Conservation (phyloP, 2,888 invertebrate genomes). For the Polymixis flavicincta region DNA sequence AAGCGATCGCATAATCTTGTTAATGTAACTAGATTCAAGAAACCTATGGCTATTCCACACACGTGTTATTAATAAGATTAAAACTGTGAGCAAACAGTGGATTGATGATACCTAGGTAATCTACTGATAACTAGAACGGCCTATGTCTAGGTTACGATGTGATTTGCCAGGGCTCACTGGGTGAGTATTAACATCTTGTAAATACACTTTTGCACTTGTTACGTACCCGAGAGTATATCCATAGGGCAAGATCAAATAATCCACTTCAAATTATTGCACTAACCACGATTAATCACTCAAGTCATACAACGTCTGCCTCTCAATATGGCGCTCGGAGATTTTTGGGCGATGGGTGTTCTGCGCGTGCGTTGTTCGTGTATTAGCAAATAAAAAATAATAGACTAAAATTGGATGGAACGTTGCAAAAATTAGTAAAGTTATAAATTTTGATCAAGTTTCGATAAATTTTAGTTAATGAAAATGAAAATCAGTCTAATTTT, state of each 20-base stretch:
- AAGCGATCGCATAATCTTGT: slow-evolving; percentile 93
- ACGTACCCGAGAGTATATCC: slow-evolving; percentile 91
- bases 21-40: slow-evolving; percentile 95
- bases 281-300: slow-evolving; percentile 90
- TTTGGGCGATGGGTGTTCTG: slow-evolving; percentile 90
- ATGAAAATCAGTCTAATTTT: slow-evolving; percentile 81
- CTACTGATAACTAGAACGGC: slow-evolving; percentile 92
- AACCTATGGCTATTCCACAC: slow-evolving; percentile 92
- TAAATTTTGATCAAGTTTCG: slow-evolving; percentile 69
- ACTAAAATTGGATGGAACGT: slow-evolving; percentile 74
- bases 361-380: slow-evolving; percentile 89
- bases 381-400: slow-evolving; percentile 84
- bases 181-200: slow-evolving; percentile 74
- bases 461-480: slow-evolving; percentile 73
- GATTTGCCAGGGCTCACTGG: slow-evolving; percentile 80
- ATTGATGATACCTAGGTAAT: slow-evolving; percentile 91
- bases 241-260: slow-evolving; percentile 90
- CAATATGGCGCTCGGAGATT: slow-evolving; percentile 94
- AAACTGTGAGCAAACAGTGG: slow-evolving; percentile 91
- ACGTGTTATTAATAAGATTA: slow-evolving; percentile 93
- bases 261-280: slow-evolving; percentile 90
- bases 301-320: slow-evolving; percentile 93
- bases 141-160: slow-evolving; percentile 92
- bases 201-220: slow-evolving; percentile 83
- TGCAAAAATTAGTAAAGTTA: slow-evolving; percentile 70